Evolutionary conservation across 2,888 invertebrate species (phyloP).

Genomic region (Euzophera pinguis): DNA sequence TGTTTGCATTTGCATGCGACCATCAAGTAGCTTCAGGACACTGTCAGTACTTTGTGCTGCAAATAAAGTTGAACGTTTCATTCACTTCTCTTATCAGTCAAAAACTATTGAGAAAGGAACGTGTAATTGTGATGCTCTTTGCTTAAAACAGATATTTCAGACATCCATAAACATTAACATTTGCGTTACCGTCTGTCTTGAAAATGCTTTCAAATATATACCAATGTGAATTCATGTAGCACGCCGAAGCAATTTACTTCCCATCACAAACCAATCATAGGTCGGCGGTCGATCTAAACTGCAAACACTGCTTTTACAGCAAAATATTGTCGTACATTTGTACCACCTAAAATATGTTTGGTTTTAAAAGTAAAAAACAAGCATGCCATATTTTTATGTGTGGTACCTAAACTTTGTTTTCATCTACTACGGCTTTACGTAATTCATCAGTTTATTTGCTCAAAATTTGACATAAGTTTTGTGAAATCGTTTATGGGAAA

Average conservation of each 20-base stretch:
- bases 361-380: background rate
- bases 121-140: too few species aligned
- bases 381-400: too few species aligned
- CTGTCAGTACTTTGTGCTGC: background rate
- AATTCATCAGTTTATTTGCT: too few species aligned
- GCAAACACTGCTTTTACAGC: constrained; percentile 21
- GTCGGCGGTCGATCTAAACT: constrained; percentile 25
- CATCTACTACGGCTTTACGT: too few species aligned
- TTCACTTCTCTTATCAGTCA: too few species aligned
- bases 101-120: too few species aligned
- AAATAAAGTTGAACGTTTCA: too few species aligned
- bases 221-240: constrained; percentile 24
- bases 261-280: constrained; percentile 68
- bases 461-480: too few species aligned
- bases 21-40: constrained; percentile 29
- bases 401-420: too few species aligned
- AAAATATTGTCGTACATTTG: constrained; percentile 10
- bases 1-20: constrained; percentile 26
- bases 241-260: constrained; percentile 66
- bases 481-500: too few species aligned
- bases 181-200: background rate
- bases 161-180: background rate
- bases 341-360: constrained; percentile 2
- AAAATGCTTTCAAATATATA: constrained; percentile 10
- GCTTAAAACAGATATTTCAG: background rate